A percentile compares a stretch with the other conserved stretches of the same genome.
Conservation (phyloP, 2,888 invertebrate genomes). For the Nomada hirtipes region DNA sequence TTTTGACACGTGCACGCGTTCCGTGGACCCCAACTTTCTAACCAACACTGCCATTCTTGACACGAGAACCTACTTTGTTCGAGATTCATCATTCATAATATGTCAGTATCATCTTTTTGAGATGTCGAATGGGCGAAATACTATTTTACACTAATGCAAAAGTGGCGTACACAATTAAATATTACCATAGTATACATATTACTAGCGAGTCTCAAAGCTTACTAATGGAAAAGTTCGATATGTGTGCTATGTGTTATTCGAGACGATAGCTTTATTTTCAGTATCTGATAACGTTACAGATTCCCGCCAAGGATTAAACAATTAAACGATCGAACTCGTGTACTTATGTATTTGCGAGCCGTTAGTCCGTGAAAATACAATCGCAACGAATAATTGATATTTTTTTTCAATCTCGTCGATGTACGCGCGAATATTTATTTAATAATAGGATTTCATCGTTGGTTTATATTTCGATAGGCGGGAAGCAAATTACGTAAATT, state of each 20-base stretch:
- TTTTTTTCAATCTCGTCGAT: conserved; percentile 3
- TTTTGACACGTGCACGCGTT: background rate
- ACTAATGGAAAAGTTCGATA: no score
- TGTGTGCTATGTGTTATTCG: no score
- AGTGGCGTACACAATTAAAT: no score
- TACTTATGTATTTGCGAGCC: background rate
- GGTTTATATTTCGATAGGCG: background rate
- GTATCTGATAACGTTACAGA: background rate
- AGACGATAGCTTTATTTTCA: no score
- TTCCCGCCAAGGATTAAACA: no score
- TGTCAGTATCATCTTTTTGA: background rate
- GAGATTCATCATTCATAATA: background rate
- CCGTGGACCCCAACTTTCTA: background rate
- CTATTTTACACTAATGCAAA: background rate
- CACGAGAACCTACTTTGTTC: conserved; percentile 5
- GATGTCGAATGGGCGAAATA: background rate
- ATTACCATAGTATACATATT: background rate
- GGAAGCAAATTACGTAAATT: conserved; percentile 41
- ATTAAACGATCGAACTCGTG: background rate
- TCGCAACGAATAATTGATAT: conserved; percentile 35
- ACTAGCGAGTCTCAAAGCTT: no score
- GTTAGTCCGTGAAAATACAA: conserved; percentile 23
- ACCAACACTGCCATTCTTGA: conserved; percentile 1
- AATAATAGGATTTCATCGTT: conserved; percentile 36
- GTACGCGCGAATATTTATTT: conserved; percentile 32